A percentile compares a stretch with the other conserved stretches of the same genome.
phyloP scores from a whole-genome alignment of 53 echinoderm and acorn worm species.

The Astropecten irregularis region DNA sequence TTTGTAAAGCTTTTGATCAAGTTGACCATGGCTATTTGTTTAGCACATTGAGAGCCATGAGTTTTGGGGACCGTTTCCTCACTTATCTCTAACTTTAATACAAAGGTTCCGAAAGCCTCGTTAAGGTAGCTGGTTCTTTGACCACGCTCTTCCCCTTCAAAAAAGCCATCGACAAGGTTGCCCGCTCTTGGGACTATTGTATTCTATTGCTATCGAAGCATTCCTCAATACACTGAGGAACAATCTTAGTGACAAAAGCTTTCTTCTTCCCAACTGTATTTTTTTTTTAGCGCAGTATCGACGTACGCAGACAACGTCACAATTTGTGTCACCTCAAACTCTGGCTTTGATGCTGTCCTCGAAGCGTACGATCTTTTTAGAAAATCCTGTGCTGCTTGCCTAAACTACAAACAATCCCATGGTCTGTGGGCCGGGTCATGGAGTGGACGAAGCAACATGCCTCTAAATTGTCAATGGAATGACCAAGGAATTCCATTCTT shows the following conservation, averaged over 20 bases:
- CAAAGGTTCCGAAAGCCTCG: not conserved
- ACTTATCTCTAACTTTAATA: not conserved
- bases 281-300: not conserved
- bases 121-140: not conserved
- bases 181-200: conserved; percentile 11
- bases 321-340: not conserved
- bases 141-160: not conserved
- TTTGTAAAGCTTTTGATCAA: not conserved
- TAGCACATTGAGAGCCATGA: not conserved
- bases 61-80: not conserved
- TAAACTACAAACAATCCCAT: conserved; percentile 1
- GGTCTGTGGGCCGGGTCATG: conserved; percentile 6
- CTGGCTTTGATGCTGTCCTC: not conserved
- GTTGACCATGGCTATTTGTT: not conserved
- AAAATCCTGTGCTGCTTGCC: not conserved
- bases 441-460: not conserved
- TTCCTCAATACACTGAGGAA: not conserved
- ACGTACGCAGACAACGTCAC: not conserved
- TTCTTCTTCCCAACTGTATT: not conserved
- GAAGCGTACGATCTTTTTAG: not conserved
- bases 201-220: conserved; percentile 24
- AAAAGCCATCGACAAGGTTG: conserved; percentile 12
- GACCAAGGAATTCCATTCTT: not conserved
- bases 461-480: conserved; percentile 1
- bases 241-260: not conserved